These are phyloP conservation scores for Nothobranchius furzeri DNA, from an alignment of 2,113 vertebrate genomes.

Conservation along the genomic window DNA sequence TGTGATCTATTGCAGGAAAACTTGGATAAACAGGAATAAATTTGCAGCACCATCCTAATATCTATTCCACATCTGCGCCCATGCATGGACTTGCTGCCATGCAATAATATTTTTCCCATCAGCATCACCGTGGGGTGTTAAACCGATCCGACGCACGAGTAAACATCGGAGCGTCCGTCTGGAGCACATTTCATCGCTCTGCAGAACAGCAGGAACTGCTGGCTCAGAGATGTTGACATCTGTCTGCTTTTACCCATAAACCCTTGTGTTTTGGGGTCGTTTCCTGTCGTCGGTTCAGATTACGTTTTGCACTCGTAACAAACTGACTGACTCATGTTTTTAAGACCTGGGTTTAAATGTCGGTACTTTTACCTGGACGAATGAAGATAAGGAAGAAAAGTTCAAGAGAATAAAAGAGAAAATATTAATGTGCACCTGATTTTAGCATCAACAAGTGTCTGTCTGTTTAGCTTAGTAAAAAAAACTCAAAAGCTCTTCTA, in stretches of 20 bases:
- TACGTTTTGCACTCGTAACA: constrained; percentile 52
- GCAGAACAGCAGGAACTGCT: not conserved
- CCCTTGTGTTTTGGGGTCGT: constrained; percentile 47
- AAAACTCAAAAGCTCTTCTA: no score
- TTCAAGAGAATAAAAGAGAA: not conserved
- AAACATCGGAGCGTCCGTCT: not conserved
- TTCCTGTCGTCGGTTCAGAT: constrained; percentile 59
- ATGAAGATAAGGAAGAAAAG: not conserved
- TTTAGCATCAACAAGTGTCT: not conserved
- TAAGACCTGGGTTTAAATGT: constrained; percentile 34
- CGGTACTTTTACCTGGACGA: constrained; percentile 1
- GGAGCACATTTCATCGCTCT: not conserved
- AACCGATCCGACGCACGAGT: constrained; percentile 20
- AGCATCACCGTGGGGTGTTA: not conserved
- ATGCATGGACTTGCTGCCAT: not conserved
- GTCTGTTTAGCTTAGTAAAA: not conserved
- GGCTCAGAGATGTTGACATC: constrained; percentile 41
- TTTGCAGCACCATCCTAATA: not conserved
- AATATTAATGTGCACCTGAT: not conserved
- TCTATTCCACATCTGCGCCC: not conserved
- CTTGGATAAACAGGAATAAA: not conserved
- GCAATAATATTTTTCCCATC: constrained; percentile 4
- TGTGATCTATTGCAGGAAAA: not conserved
- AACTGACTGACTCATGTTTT: constrained; percentile 36
- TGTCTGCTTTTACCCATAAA: constrained; percentile 56